Evolutionary conservation across 2,113 vertebrate genomes (phyloP).

Genomic region (Mus pahari): DNA sequence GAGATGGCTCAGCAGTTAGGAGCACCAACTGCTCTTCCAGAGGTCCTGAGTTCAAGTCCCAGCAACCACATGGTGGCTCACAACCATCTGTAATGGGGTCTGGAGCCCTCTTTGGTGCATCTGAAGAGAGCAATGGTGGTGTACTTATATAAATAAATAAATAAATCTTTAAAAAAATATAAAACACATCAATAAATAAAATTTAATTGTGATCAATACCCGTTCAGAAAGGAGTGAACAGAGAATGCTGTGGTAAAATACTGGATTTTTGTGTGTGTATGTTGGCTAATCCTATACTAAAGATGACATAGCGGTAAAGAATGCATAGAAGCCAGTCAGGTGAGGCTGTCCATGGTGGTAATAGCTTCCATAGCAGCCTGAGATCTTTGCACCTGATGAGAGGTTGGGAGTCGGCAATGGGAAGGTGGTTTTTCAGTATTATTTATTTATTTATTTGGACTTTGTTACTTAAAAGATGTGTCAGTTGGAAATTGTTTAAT

Average conservation of each 20-base stretch:
- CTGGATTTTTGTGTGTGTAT: background rate
- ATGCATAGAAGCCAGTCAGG: background rate
- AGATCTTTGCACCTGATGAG: constrained; percentile 35
- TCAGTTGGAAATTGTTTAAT: constrained; percentile 57
- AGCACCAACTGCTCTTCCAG: too few species aligned
- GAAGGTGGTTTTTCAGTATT: constrained; percentile 30
- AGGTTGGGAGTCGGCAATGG: background rate
- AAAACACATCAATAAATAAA: background rate
- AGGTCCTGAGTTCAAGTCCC: too few species aligned
- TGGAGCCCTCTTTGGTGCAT: too few species aligned
- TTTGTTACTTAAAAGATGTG: constrained; percentile 37
- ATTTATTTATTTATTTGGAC: background rate
- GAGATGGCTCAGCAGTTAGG: too few species aligned
- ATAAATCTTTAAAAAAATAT: background rate
- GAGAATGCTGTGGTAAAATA: constrained; percentile 8
- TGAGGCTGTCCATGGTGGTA: constrained; percentile 50
- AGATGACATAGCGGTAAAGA: background rate
- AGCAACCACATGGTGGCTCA: too few species aligned
- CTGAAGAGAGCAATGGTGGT: too few species aligned
- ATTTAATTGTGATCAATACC: background rate
- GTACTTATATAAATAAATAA: too few species aligned
- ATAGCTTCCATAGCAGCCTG: constrained; percentile 42
- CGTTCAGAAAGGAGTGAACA: constrained; percentile 41
- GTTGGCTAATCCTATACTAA: constrained; percentile 32
- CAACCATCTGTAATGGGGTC: too few species aligned